Conservation (phyloP, 2,888 invertebrate genomes). For the Plagiodera versicolora region DNA sequence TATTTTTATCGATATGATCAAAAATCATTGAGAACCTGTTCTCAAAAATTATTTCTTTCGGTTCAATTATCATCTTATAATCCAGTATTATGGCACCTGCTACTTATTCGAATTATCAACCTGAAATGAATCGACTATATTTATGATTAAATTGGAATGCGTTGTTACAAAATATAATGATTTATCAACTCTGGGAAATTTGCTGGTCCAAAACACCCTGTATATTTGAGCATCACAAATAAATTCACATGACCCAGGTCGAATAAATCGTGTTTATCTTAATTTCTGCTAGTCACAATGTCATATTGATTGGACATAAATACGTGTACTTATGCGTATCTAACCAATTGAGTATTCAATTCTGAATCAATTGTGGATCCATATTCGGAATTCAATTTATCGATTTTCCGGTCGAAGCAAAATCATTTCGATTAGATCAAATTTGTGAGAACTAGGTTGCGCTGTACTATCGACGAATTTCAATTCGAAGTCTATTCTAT, state of each 20-base stretch:
- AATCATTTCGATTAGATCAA: neutral
- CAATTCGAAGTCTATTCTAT: too few species aligned
- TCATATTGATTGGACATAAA: conserved; percentile 6
- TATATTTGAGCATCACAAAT: too few species aligned
- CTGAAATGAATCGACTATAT: too few species aligned
- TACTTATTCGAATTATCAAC: too few species aligned
- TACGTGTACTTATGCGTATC: neutral
- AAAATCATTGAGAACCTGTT: too few species aligned
- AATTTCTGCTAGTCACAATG: neutral
- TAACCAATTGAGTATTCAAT: conserved; percentile 13
- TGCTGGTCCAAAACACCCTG: neutral
- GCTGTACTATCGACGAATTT: neutral
- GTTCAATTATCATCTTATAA: too few species aligned
- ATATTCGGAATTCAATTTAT: conserved; percentile 13
- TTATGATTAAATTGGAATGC: too few species aligned
- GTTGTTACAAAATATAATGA: too few species aligned
- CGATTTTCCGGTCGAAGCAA: conserved; percentile 12
- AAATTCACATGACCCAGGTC: neutral
- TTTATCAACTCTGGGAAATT: too few species aligned
- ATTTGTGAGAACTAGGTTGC: neutral
- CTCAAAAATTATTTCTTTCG: too few species aligned
- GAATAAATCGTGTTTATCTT: conserved; percentile 6
- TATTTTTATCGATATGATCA: too few species aligned
- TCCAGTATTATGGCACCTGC: too few species aligned
- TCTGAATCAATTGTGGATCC: conserved; percentile 11